Conservation (phyloP, 2,888 invertebrate species). For the Pelosia muscerda region DNA sequence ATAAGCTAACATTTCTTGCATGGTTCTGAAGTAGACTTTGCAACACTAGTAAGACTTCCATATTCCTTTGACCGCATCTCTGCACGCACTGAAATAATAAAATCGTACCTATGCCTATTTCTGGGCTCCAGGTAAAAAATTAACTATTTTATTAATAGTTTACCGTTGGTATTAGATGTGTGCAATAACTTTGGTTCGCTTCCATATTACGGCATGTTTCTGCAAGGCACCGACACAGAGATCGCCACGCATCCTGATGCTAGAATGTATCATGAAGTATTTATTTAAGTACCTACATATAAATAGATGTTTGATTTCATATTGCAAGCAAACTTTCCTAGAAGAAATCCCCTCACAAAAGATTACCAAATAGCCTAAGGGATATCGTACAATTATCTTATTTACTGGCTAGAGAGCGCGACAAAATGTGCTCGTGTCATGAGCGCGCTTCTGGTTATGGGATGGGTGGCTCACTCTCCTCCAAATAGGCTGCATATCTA, state of each 20-base stretch:
- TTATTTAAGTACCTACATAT: not conserved
- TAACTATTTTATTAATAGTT: slow-evolving; percentile 10
- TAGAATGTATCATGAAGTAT: slow-evolving; percentile 42
- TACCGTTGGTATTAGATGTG: slow-evolving; percentile 75
- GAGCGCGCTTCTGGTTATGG: too few species aligned
- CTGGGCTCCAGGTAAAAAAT: not conserved
- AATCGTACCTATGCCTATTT: not conserved
- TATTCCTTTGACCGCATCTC: slow-evolving; percentile 60
- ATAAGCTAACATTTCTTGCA: slow-evolving; percentile 63
- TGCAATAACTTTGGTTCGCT: slow-evolving; percentile 72
- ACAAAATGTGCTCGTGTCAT: too few species aligned
- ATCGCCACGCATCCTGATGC: slow-evolving; percentile 74
- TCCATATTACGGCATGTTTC: slow-evolving; percentile 64
- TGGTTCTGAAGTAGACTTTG: slow-evolving; percentile 69
- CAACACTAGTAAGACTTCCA: slow-evolving; percentile 65
- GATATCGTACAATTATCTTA: too few species aligned
- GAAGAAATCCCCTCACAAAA: too few species aligned
- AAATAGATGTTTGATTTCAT: too few species aligned
- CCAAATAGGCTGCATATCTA: too few species aligned
- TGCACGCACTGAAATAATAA: slow-evolving; percentile 65
- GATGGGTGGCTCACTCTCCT: too few species aligned
- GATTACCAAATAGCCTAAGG: too few species aligned
- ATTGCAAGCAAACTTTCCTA: too few species aligned
- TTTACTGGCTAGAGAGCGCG: too few species aligned
- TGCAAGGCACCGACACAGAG: slow-evolving; percentile 73